Conservation (phyloP, 1,140 invertebrate genomes). For the Drosophila lacteicornis region DNA sequence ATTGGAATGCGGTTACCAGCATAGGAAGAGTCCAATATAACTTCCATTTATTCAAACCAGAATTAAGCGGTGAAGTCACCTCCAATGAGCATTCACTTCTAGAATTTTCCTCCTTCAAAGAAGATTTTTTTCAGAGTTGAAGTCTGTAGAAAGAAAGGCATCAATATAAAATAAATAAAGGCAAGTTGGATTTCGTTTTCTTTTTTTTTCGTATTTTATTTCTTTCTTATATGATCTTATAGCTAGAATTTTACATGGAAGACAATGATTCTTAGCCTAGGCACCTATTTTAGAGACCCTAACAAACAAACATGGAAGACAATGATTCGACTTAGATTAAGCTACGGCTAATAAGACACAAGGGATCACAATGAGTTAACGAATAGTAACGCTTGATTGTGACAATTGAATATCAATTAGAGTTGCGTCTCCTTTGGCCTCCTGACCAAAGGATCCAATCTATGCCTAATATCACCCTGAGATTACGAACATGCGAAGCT, state of each 20-base stretch:
- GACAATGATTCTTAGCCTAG: constrained; percentile 76
- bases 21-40: constrained; percentile 22
- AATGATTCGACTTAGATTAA: constrained; percentile 71
- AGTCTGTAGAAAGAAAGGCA: neutral
- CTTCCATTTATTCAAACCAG: neutral
- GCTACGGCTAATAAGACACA: constrained; percentile 38
- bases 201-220: constrained; percentile 39
- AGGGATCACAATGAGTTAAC: constrained; percentile 60
- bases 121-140: too few species aligned
- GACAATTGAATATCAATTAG: constrained; percentile 56
- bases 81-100: neutral
- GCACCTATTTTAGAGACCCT: constrained; percentile 45
- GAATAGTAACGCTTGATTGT: constrained; percentile 50
- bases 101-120: too few species aligned
- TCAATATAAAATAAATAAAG: neutral
- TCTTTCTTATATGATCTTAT: constrained; percentile 46
- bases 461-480: constrained; percentile 84
- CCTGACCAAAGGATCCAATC: constrained; percentile 32
- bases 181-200: neutral
- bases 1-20: constrained; percentile 38
- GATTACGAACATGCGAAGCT: constrained; percentile 76
- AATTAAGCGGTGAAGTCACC: neutral
- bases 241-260: constrained; percentile 77
- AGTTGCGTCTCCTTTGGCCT: constrained; percentile 35
- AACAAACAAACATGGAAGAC: constrained; percentile 84